These are phyloP conservation scores for Syngnathus floridae DNA, from an alignment of 2,113 vertebrate genomes.

Conservation along the genomic window DNA sequence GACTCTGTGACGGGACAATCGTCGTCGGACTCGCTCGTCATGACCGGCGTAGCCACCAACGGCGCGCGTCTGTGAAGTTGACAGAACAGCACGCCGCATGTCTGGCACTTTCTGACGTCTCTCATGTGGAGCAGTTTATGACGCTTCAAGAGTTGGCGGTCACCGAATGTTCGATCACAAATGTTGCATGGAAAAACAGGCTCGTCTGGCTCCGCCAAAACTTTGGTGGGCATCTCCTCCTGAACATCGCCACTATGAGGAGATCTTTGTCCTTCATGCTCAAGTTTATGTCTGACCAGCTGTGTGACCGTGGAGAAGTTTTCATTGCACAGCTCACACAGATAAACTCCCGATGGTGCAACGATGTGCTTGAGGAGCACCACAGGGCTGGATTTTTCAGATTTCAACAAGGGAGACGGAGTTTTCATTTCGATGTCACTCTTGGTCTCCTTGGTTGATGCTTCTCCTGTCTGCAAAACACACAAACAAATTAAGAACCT, in stretches of 20 bases:
- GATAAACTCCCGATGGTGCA: constrained; percentile 13
- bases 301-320: constrained; percentile 10
- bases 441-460: neutral
- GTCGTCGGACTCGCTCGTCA: neutral
- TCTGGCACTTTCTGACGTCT: constrained; percentile 54
- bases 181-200: constrained; percentile 58
- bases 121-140: constrained; percentile 65
- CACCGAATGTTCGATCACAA: constrained; percentile 61
- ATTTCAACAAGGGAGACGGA: neutral
- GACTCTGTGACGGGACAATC: neutral
- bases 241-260: constrained; percentile 30
- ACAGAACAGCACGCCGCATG: constrained; percentile 61
- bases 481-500: neutral
- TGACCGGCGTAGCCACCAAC: constrained; percentile 1
- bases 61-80: constrained; percentile 42
- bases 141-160: constrained; percentile 62
- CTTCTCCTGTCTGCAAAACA: constrained; percentile 25
- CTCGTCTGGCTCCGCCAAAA: constrained; percentile 36
- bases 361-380: constrained; percentile 29
- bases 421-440: neutral
- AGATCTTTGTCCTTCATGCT: constrained; percentile 38
- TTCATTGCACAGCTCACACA: constrained; percentile 35
- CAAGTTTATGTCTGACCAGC: constrained; percentile 40
- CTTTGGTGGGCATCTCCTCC: constrained; percentile 30
- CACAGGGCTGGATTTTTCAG: neutral